These are phyloP conservation scores for Troides helena DNA, from an alignment of 2,888 invertebrate species.

Conservation along the genomic window DNA sequence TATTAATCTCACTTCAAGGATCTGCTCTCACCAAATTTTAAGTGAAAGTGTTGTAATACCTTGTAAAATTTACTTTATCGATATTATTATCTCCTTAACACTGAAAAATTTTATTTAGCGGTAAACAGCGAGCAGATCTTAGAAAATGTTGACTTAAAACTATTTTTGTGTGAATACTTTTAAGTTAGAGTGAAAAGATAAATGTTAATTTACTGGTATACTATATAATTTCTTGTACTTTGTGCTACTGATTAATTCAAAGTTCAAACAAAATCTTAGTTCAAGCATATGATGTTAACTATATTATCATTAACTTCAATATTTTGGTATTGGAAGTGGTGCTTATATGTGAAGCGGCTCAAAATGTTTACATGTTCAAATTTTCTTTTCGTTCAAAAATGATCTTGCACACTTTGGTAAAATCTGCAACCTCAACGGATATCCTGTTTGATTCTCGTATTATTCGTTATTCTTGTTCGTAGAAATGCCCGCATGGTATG, in stretches of 20 bases:
- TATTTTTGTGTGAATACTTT: too few species aligned
- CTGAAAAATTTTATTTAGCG: neutral
- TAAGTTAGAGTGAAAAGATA: too few species aligned
- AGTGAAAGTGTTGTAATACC: slow-evolving; percentile 2
- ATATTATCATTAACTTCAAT: neutral
- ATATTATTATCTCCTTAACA: neutral
- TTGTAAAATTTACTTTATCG: neutral
- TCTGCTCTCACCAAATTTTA: slow-evolving; percentile 50
- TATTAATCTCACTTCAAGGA: slow-evolving; percentile 43
- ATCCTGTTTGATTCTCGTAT: slow-evolving; percentile 62
- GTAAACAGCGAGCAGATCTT: neutral
- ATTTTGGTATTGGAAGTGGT: neutral
- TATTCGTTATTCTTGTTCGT: slow-evolving; percentile 71
- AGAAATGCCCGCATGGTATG: slow-evolving; percentile 63
- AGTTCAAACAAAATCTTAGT: too few species aligned
- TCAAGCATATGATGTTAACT: too few species aligned
- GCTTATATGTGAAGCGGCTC: neutral
- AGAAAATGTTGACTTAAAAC: too few species aligned
- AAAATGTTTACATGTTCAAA: neutral
- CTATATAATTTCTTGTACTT: too few species aligned
- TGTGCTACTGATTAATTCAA: too few species aligned
- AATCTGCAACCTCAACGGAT: slow-evolving; percentile 47
- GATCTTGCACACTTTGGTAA: slow-evolving; percentile 30
- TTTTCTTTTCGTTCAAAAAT: neutral
- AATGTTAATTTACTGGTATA: too few species aligned